phyloP scores from a whole-genome alignment of 2,797 vertebrate species.

The Mionectes olivaceus region DNA sequence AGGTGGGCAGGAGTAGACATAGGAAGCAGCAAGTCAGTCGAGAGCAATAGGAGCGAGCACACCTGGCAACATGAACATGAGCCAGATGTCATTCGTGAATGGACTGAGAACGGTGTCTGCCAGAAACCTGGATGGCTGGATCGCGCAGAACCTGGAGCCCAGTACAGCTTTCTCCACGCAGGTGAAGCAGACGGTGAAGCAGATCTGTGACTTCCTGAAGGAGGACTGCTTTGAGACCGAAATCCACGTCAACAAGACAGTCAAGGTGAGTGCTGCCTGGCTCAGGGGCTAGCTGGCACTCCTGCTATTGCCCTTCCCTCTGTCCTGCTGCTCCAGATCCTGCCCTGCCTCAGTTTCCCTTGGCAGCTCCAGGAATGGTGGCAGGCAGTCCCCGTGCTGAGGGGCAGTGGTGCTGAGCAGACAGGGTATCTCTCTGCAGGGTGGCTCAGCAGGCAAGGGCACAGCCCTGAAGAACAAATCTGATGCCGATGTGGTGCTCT shows the following conservation, averaged over 20 bases:
- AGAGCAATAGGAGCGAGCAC: accelerated
- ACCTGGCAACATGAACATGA: background rate
- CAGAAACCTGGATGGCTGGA: background rate
- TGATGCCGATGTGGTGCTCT: constrained; percentile 70
- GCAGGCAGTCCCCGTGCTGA: accelerated
- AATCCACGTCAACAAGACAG: background rate
- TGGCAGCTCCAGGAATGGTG: background rate
- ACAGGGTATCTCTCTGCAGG: constrained; percentile 43
- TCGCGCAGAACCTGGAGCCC: background rate
- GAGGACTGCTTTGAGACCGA: background rate
- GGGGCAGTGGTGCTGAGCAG: background rate
- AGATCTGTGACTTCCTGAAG: constrained; percentile 55
- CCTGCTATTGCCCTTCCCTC: background rate
- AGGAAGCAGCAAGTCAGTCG: accelerated
- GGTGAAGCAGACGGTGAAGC: background rate
- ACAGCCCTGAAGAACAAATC: constrained; percentile 67
- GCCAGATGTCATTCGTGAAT: accelerated
- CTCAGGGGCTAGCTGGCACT: background rate
- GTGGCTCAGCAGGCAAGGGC: constrained; percentile 70
- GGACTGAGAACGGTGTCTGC: accelerated
- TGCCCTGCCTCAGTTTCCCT: background rate
- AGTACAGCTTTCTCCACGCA: background rate
- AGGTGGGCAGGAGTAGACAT: accelerated
- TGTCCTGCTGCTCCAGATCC: background rate
- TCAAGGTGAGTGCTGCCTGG: background rate